Conservation (phyloP, 2,888 invertebrate species). For the Timema cristinae region DNA sequence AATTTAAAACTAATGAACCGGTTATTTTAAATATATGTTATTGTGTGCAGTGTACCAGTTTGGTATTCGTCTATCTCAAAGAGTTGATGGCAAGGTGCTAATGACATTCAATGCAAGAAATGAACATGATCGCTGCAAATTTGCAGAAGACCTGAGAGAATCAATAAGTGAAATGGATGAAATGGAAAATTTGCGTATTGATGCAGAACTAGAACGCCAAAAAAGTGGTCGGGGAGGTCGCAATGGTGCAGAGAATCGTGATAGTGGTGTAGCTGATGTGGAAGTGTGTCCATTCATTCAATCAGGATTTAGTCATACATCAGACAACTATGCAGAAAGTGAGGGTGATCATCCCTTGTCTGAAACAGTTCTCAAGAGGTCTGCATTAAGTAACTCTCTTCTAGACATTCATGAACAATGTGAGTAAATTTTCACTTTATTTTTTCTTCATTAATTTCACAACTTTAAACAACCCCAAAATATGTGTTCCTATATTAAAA, state of each 20-base stretch:
- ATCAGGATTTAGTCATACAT: conserved; percentile 48
- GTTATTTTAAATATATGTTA: conserved; percentile 12
- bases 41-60: conserved; percentile 78
- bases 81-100: conserved; percentile 84
- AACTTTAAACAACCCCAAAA: too few species aligned
- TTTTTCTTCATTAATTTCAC: neutral
- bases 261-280: conserved; percentile 89
- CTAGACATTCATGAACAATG: conserved; percentile 94
- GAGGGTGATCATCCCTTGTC: conserved; percentile 37
- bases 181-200: conserved; percentile 94
- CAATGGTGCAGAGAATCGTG: conserved; percentile 73
- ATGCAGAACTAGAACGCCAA: conserved; percentile 86
- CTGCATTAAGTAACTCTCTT: conserved; percentile 90
- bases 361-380: conserved; percentile 63
- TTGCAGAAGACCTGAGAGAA: conserved; percentile 96
- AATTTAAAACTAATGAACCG: too few species aligned
- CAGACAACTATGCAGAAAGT: conserved; percentile 36
- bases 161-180: conserved; percentile 98
- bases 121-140: conserved; percentile 96
- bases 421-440: conserved; percentile 48
- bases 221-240: conserved; percentile 59
- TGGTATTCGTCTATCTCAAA: conserved; percentile 87
- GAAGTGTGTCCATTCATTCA: conserved; percentile 61
- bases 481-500: too few species aligned
- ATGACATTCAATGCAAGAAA: conserved; percentile 97